Conservation (phyloP, 2,888 invertebrate species). For the Eucriotettix oculatus region DNA sequence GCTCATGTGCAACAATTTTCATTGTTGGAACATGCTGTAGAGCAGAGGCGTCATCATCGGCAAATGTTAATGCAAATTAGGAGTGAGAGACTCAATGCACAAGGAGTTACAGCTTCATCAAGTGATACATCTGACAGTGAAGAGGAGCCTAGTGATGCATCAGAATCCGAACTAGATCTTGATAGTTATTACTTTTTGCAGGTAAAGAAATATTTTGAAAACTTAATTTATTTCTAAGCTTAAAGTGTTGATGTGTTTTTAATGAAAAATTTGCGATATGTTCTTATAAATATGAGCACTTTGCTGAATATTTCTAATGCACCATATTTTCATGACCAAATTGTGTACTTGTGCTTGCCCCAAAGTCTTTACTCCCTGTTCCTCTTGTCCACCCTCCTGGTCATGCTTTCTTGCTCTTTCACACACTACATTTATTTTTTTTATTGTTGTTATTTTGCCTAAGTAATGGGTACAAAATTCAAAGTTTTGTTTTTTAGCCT, state of each 20-base stretch:
- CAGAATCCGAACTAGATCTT: constrained; percentile 44
- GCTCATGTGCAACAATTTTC: constrained; percentile 61
- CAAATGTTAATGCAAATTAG: constrained; percentile 58
- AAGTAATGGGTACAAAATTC: neutral
- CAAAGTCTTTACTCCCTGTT: too few relatives aligned
- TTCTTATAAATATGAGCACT: too few relatives aligned
- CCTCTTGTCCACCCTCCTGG: too few relatives aligned
- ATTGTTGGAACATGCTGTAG: constrained; percentile 72
- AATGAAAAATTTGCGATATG: too few relatives aligned
- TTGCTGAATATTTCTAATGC: too few relatives aligned
- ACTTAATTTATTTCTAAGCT: too few relatives aligned
- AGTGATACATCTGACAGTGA: constrained; percentile 75
- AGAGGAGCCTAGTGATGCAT: constrained; percentile 64
- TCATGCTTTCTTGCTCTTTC: neutral
- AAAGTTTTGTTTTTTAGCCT: constrained; percentile 39
- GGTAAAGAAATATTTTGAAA: constrained; percentile 13
- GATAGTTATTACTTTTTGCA: constrained; percentile 74
- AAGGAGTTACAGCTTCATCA: constrained; percentile 28
- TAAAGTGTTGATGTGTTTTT: too few relatives aligned
- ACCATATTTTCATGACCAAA: too few relatives aligned
- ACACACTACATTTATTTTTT: neutral
- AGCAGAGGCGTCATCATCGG: constrained; percentile 73
- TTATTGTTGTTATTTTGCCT: neutral
- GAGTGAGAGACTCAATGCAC: constrained; percentile 43
- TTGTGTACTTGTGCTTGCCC: too few relatives aligned